Conservation (phyloP, 2,113 vertebrate genomes). For the Corythoichthys intestinalis region DNA sequence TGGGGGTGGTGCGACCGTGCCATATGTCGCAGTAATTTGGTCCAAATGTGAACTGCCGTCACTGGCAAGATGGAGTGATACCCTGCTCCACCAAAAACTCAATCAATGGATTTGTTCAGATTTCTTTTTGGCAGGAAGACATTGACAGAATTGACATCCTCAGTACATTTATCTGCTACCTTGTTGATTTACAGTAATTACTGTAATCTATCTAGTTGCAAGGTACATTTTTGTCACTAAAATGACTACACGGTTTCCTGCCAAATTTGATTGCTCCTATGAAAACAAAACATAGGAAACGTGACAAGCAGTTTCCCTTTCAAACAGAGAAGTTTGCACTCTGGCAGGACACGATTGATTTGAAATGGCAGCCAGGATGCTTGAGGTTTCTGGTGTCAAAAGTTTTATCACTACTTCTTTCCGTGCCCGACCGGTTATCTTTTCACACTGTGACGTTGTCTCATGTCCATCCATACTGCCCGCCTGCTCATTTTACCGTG, state of each 20-base stretch:
- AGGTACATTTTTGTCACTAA: neutral
- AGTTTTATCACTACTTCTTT: neutral
- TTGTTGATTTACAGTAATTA: neutral
- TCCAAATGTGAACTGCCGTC: neutral
- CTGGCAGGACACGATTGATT: neutral
- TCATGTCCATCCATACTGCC: neutral
- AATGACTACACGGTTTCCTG: neutral
- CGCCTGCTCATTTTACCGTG: neutral
- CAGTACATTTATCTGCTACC: neutral
- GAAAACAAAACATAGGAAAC: neutral
- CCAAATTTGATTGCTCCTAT: neutral
- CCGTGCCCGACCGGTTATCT: neutral
- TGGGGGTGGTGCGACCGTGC: neutral
- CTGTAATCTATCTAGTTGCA: too few species aligned
- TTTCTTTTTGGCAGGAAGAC: neutral
- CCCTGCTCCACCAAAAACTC: neutral
- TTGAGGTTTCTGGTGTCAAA: neutral
- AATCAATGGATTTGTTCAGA: neutral
- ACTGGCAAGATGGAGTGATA: neutral
- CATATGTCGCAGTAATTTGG: slow-evolving; percentile 5
- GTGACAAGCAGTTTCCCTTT: neutral
- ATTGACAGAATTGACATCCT: neutral
- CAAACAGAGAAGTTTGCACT: neutral
- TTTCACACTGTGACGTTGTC: neutral
- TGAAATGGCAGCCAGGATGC: neutral